phyloP scores from a whole-genome alignment of 2,113 vertebrate genomes.

The Syrrhaptes paradoxus region DNA sequence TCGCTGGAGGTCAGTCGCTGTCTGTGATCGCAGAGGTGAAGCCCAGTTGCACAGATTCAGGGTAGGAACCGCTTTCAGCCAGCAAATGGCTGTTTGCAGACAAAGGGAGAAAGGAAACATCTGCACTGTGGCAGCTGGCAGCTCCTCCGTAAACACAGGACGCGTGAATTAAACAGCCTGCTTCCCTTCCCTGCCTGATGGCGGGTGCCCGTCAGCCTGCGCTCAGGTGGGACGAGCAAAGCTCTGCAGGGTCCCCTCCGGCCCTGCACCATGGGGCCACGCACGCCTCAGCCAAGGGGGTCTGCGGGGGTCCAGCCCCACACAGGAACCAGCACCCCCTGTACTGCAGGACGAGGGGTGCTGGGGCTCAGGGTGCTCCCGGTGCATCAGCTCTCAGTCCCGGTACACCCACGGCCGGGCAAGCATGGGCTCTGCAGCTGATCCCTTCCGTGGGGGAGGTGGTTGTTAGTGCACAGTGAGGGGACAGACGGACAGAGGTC shows the following conservation, averaged over 20 bases:
- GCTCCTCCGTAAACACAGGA: conserved; percentile 29
- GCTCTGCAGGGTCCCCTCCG: not conserved
- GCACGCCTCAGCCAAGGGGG: accelerated
- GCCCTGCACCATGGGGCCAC: not conserved
- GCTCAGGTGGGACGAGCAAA: not conserved
- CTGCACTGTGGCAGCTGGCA: not conserved
- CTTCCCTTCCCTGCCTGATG: not conserved
- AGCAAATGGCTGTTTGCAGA: not conserved
- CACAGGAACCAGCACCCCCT: accelerated
- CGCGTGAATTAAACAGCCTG: not conserved
- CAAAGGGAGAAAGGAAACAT: conserved; percentile 56
- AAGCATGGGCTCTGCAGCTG: not conserved
- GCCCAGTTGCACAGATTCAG: accelerated
- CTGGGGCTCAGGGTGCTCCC: not conserved
- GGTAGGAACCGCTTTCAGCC: not conserved
- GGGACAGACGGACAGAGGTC: not conserved
- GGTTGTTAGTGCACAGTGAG: not conserved
- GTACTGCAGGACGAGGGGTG: too few species aligned
- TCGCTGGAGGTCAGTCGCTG: not conserved
- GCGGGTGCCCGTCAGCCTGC: not conserved
- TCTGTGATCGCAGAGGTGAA: accelerated
- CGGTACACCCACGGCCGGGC: not conserved
- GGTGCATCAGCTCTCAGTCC: accelerated
- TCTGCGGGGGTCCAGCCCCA: not conserved
- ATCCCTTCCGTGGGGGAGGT: accelerated